phyloP scores from a whole-genome alignment of 2,888 invertebrate genomes.

The Eupithecia centaureata region DNA sequence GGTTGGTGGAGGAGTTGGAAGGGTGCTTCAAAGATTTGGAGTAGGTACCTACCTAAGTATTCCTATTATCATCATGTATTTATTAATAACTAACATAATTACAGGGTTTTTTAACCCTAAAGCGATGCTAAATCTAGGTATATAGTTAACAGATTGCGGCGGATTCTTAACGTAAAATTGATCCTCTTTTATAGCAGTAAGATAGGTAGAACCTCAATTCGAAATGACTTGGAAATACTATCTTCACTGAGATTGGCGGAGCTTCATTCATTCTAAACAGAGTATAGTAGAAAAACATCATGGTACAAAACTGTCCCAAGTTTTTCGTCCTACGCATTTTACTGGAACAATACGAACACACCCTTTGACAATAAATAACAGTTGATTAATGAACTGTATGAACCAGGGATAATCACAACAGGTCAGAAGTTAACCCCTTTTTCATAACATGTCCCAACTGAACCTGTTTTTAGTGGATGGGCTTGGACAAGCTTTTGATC shows the following conservation, averaged over 20 bases:
- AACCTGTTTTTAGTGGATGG: conserved; percentile 39
- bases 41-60: background rate
- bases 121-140: too few relatives aligned
- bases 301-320: conserved; percentile 34
- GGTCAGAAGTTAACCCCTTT: conserved; percentile 45
- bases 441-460: conserved; percentile 44
- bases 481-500: conserved; percentile 15
- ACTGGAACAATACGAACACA: conserved; percentile 55
- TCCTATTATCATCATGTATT: too few relatives aligned
- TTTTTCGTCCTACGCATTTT: conserved; percentile 33
- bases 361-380: conserved; percentile 73
- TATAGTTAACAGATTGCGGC: too few relatives aligned
- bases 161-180: background rate
- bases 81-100: too few relatives aligned
- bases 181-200: background rate
- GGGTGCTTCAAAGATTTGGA: background rate
- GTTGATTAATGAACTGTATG: conserved; percentile 73
- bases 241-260: background rate
- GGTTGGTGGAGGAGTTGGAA: background rate
- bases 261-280: background rate
- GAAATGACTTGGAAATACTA: background rate
- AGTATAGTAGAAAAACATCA: too few relatives aligned
- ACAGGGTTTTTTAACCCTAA: too few relatives aligned
- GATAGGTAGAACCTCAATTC: background rate
- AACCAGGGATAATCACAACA: conserved; percentile 58